phyloP scores from a whole-genome alignment of 2,797 vertebrate genomes.

The Spheniscus humboldti region DNA sequence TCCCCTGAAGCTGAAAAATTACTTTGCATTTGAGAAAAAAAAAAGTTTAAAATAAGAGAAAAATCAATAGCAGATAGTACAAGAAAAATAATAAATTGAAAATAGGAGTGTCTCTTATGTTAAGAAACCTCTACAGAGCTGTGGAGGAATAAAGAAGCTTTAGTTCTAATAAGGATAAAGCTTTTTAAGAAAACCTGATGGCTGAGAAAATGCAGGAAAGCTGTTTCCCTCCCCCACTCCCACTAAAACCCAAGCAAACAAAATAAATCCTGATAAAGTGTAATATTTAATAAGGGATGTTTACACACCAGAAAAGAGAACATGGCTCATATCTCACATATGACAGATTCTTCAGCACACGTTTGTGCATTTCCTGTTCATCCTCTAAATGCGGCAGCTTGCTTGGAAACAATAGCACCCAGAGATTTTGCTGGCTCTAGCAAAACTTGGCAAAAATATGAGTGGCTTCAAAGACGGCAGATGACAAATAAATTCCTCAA shows the following conservation, averaged over 20 bases:
- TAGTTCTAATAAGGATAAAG: conserved; percentile 10
- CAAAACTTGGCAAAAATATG: background rate
- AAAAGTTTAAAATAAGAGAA: background rate
- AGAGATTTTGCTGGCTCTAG: background rate
- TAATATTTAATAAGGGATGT: background rate
- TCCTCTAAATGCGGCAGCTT: background rate
- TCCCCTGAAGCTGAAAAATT: background rate
- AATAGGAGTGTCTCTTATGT: background rate
- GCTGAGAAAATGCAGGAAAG: background rate
- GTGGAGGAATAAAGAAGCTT: conserved; percentile 3
- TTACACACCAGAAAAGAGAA: background rate
- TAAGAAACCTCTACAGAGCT: background rate
- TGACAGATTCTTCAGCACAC: background rate
- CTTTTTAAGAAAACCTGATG: background rate
- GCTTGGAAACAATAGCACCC: background rate
- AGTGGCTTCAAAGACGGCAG: background rate
- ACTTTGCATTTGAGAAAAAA: background rate
- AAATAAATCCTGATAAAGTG: background rate
- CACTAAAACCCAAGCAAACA: background rate
- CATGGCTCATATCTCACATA: background rate
- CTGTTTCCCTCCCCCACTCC: background rate
- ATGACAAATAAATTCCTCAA: background rate
- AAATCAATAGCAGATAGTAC: background rate
- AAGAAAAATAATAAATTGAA: background rate
- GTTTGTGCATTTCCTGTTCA: background rate